Conservation (phyloP, 2,888 invertebrate species). For the Nephrotoma appendiculata region DNA sequence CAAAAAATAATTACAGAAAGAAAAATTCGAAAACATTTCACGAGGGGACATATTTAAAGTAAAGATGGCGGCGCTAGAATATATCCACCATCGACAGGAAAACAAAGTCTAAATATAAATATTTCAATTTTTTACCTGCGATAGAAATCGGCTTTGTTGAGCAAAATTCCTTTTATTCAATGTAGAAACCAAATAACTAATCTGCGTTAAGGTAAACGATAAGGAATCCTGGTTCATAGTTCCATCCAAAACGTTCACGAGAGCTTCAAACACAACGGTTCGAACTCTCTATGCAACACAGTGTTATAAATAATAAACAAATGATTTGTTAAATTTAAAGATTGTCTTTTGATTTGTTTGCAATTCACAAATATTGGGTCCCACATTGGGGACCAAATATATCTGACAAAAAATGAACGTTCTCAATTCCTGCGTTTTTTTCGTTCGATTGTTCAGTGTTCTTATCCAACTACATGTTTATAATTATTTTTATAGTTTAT, state of each 20-base stretch:
- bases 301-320: neutral
- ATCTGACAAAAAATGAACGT: neutral
- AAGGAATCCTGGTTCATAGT: conserved; percentile 99
- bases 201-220: conserved; percentile 97
- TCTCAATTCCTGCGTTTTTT: neutral
- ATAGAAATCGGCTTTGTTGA: conserved; percentile 76
- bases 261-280: conserved; percentile 81
- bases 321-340: neutral
- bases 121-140: conserved; percentile 51
- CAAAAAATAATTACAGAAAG: conserved; percentile 4
- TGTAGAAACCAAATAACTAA: conserved; percentile 91
- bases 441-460: neutral
- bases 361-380: neutral
- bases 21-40: conserved; percentile 8
- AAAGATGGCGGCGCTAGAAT: conserved; percentile 1
- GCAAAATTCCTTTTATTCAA: conserved; percentile 92
- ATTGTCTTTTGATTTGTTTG: neutral
- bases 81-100: neutral
- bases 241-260: conserved; percentile 75
- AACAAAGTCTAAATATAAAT: neutral
- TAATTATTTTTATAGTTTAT: neutral
- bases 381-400: neutral
- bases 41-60: conserved; percentile 2
- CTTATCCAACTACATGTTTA: neutral
- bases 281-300: conserved; percentile 40